Base-by-base conservation (phyloP, 2,113 vertebrate species). In the Entosphenus tridentatus region DNA sequence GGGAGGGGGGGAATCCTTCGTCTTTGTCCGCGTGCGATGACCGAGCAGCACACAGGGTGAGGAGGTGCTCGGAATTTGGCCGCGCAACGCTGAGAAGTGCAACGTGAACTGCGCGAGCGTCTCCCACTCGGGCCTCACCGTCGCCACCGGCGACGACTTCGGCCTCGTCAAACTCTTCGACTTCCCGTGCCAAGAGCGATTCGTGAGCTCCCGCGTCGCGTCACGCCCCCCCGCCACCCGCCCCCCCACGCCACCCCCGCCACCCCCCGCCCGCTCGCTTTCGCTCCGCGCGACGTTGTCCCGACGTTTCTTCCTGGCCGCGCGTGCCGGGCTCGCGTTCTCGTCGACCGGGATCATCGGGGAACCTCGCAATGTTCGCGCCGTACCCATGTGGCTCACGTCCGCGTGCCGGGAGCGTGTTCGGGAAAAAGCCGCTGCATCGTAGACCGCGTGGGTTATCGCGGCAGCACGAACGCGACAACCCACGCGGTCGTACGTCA, bases 151-250 rank as follows among this genome's bases (percentile, higher is more conserved):
- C 54, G 92, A 97, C 1, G 91, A 96, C 80, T 96, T 95, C 0
- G 92, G 92, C 12, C 85, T 96, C 39, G 84, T 97, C 76, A 97
- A 97, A 74, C 86, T 97, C 62, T 97, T 96, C 12, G 91, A 97
- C 11, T 97, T 97, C 73, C 92, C 92, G 3, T 95, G 89, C 79
- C 74, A 80, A 0, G 92, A 97, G 13, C 96, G 91, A 74, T 97
- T 90, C 79, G 92, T 97, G 76, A 85, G 88, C 84, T 69, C 5
- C 1, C n/a, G 1, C 67, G 72, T 70, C 11, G 8, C 18, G 39
- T 39, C 39, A 39, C 39, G 39, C 39, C 39, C 39, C 5, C 21
- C 3, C 39, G 5, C 39, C 39, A 21, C 21, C 21, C 21, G 21
- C 21, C 18, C 18, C 18, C 39, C 39, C 39, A 4, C 39, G 39